Base-by-base conservation (phyloP, 2,888 invertebrate genomes). In the Heliconius cydno region DNA sequence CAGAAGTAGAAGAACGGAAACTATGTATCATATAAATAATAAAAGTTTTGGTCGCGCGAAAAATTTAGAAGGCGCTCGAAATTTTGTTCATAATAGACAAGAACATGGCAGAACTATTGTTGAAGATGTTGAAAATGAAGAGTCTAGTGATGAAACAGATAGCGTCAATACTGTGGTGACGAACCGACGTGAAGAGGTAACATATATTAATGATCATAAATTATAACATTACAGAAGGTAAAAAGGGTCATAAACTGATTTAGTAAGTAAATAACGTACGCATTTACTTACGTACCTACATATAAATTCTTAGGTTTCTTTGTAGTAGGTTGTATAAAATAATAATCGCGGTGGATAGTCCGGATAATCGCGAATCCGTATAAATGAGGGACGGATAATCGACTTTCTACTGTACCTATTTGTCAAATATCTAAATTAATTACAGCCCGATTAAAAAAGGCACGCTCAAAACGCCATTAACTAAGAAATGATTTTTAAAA, bases 121-220 rank as follows among this genome's bases (percentile, higher is more conserved):
- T 13, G 81, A 83, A 34, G 80, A 63, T 22, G 81, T 81, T 13
- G 78, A 79, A 66, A 84, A 83, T 19, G 85, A 86, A 30, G 82
- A 82, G 5, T 85, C 86, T 3, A 85, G 79, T 65, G 85, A 83
- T 67, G 87, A 86, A 5, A 79, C 79, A 9, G 87, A 87, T 5
- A 85, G 83, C 60, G 86, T 85, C 19, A 82, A 82, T 3, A 85
- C 85, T 13, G 38, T 81, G 5, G 79, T 83, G 34, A 66, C 65
- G 25, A 71, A 75, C 38, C 79, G 76, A 79, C 79, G 79, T 73
- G 41, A 77, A 25, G 77, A 85, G 86, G 86, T 87, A 85, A 73
- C 82, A 81, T 81, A 73, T 65, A 28, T 65, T 65, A 19, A 52
- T 52, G 4, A 19, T 19, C 6, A 52, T 52, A 52, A 6, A 52